These are phyloP conservation scores for Dolichopus griseipennis DNA, from an alignment of 2,888 invertebrate species.

Conservation along the genomic window DNA sequence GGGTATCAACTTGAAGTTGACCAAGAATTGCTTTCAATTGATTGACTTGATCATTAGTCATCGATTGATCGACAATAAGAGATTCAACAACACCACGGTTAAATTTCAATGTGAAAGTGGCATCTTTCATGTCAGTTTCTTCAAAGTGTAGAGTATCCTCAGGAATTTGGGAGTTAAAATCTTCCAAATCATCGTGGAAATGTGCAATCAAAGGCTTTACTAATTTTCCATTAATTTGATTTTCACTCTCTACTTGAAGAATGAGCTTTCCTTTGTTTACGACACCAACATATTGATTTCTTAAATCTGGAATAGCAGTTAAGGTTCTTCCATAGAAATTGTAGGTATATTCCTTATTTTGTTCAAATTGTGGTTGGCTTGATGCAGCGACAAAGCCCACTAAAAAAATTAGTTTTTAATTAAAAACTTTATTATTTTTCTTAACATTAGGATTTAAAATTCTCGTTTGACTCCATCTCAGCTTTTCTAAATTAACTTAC, in stretches of 20 bases:
- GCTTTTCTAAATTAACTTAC: conserved; percentile 15
- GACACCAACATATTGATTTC: conserved; percentile 49
- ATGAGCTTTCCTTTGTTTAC: conserved; percentile 49
- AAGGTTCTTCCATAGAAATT: conserved; percentile 51
- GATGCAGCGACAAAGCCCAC: conserved; percentile 35
- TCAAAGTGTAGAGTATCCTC: conserved; percentile 48
- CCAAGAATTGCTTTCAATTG: conserved; percentile 60
- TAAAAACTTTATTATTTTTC: not conserved
- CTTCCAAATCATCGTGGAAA: conserved; percentile 47
- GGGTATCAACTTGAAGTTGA: conserved; percentile 59
- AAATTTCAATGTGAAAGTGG: conserved; percentile 54
- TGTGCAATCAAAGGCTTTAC: conserved; percentile 48
- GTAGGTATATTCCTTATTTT: conserved; percentile 52
- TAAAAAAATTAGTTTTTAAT: conserved; percentile 22
- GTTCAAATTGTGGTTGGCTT: conserved; percentile 46
- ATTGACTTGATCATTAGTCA: conserved; percentile 57
- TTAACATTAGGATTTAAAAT: not conserved
- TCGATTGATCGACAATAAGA: conserved; percentile 48
- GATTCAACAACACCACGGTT: conserved; percentile 54
- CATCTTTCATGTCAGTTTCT: conserved; percentile 47
- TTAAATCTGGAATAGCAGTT: conserved; percentile 49
- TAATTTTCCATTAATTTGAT: conserved; percentile 45
- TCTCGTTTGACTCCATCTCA: not conserved
- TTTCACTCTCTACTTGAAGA: conserved; percentile 47
- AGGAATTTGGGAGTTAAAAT: conserved; percentile 44